Percentiles rank a stretch among this genome's conserved stretches.
Evolutionary conservation across 2,113 vertebrate genomes (phyloP).

Genomic region (Etia nguti): DNA sequence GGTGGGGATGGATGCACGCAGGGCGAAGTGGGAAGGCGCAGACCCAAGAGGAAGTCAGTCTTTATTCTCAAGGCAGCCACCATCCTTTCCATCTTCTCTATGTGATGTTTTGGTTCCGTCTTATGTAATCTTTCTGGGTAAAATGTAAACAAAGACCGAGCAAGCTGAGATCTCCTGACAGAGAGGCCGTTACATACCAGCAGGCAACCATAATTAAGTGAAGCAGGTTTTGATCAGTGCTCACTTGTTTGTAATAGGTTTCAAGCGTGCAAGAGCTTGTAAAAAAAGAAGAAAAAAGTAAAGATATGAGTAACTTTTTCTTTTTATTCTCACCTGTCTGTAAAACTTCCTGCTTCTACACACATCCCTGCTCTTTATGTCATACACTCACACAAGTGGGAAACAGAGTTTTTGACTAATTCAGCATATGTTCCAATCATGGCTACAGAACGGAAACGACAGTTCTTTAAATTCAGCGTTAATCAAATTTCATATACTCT

Average conservation of each 20-base stretch:
- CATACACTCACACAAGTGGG: neutral
- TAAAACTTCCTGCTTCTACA: neutral
- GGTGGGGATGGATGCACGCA: neutral
- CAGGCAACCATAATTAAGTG: conserved; percentile 15
- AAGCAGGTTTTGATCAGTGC: conserved; percentile 20
- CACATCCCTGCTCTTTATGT: neutral
- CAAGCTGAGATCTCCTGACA: conserved; percentile 10
- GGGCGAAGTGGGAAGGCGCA: neutral
- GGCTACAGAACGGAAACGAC: neutral
- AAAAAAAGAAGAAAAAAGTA: neutral
- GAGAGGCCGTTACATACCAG: neutral
- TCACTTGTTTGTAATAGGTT: neutral
- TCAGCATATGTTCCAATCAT: neutral
- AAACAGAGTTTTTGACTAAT: neutral
- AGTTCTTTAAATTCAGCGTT: neutral
- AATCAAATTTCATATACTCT: neutral
- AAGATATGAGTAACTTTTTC: neutral
- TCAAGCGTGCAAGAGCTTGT: neutral
- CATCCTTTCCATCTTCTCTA: conserved; percentile 9
- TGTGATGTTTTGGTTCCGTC: conserved; percentile 45
- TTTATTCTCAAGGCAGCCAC: conserved; percentile 16
- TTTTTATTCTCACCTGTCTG: neutral
- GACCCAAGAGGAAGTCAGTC: neutral
- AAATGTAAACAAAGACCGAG: conserved; percentile 46
- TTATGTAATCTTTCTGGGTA: conserved; percentile 59